Conservation (phyloP, 2,888 invertebrate genomes). For the Protodeltote pygarga region DNA sequence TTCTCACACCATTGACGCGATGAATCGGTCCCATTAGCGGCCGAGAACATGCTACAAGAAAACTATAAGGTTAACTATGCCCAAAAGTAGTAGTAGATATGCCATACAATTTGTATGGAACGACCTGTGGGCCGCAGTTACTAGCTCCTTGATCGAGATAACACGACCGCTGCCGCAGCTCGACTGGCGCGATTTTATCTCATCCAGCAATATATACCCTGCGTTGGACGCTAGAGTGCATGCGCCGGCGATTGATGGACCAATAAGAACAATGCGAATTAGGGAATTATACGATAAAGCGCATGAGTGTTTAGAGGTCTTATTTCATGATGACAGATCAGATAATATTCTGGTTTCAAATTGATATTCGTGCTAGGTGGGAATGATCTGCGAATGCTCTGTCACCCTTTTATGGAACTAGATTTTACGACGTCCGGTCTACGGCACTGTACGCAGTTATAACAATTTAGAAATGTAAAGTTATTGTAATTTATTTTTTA, state of each 20-base stretch:
- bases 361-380: slow-evolving; percentile 46
- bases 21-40: slow-evolving; percentile 80
- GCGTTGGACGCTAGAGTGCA: slow-evolving; percentile 65
- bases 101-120: slow-evolving; percentile 86
- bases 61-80: slow-evolving; percentile 85
- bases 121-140: slow-evolving; percentile 76
- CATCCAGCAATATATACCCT: slow-evolving; percentile 69
- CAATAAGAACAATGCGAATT: slow-evolving; percentile 78
- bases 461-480: slow-evolving; percentile 24
- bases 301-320: slow-evolving; percentile 46
- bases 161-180: slow-evolving; percentile 70
- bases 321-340: slow-evolving; percentile 48
- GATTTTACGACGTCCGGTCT: slow-evolving; percentile 33
- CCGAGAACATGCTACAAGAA: slow-evolving; percentile 75
- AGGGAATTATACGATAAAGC: slow-evolving; percentile 55
- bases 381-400: slow-evolving; percentile 40
- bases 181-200: slow-evolving; percentile 79
- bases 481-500: slow-evolving; percentile 20
- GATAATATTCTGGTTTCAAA: slow-evolving; percentile 44
- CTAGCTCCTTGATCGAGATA: slow-evolving; percentile 79
- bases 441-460: slow-evolving; percentile 17
- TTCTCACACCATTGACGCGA: slow-evolving; percentile 75
- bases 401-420: slow-evolving; percentile 33
- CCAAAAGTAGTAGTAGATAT: slow-evolving; percentile 83
- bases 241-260: slow-evolving; percentile 77